These are phyloP conservation scores for Atherinomorus stipes DNA, from an alignment of 2,113 vertebrate genomes.

Conservation along the genomic window DNA sequence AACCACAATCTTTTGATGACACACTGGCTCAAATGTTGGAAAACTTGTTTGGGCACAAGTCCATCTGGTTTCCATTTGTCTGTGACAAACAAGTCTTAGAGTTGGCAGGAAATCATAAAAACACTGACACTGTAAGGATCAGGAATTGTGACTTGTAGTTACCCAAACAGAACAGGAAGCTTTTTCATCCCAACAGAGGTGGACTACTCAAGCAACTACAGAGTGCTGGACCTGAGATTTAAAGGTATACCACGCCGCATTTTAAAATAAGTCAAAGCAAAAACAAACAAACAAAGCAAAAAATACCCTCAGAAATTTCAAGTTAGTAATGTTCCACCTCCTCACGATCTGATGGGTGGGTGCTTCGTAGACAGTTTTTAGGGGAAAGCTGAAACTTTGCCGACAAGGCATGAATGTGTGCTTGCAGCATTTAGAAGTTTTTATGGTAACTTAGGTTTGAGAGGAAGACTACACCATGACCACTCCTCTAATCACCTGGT, in stretches of 20 bases:
- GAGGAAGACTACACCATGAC: too few species aligned
- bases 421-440: too few species aligned
- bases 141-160: conserved; percentile 39
- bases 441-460: too few species aligned
- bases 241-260: background rate
- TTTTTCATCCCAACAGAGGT: conserved; percentile 40
- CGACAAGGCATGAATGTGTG: too few species aligned
- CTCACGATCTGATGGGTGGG: background rate
- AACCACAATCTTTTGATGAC: conserved; percentile 58
- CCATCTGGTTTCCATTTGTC: conserved; percentile 78
- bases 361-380: background rate
- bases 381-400: too few species aligned
- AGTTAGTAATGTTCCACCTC: background rate
- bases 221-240: too few species aligned
- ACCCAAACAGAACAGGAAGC: conserved; percentile 45
- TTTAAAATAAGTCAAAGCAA: background rate
- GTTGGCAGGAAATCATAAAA: conserved; percentile 61
- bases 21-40: conserved; percentile 40
- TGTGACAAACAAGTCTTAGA: conserved; percentile 60
- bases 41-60: conserved; percentile 57
- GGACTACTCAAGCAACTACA: conserved; percentile 13
- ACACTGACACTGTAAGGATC: conserved; percentile 48
- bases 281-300: too few species aligned
- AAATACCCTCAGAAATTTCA: background rate
- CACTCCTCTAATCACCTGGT: too few species aligned